A percentile compares a stretch with the other conserved stretches of the same genome.
These are phyloP conservation scores for Heterocephalus glaber DNA, from an alignment of 2,113 vertebrate species.

Conservation along the genomic window DNA sequence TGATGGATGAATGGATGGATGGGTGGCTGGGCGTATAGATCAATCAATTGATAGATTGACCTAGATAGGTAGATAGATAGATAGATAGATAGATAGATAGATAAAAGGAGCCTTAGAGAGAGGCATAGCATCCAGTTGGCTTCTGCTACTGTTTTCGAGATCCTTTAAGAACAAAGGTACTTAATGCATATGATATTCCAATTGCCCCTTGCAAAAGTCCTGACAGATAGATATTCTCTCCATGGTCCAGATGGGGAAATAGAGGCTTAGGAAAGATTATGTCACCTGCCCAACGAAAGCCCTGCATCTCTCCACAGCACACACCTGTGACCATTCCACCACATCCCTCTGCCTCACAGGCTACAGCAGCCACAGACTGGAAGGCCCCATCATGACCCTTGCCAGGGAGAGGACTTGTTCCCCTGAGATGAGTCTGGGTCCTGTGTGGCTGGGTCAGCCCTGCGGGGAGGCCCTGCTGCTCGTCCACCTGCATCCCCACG, in stretches of 20 bases:
- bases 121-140: neutral
- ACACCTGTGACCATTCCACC: neutral
- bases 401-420: neutral
- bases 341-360: neutral
- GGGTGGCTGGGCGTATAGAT: neutral
- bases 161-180: neutral
- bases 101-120: neutral
- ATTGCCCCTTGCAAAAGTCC: neutral
- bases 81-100: no score
- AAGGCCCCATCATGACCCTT: neutral
- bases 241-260: neutral
- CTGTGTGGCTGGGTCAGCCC: neutral
- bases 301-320: neutral
- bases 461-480: no score
- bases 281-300: no score
- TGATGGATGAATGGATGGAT: neutral
- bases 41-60: neutral
- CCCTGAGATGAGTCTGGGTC: neutral
- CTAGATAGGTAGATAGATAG: neutral
- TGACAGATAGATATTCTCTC: neutral
- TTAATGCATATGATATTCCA: neutral
- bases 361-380: neutral
- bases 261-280: neutral
- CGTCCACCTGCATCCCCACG: neutral
- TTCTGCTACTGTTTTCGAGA: neutral